Conservation (phyloP, 2,888 invertebrate genomes). For the Xylophagus ater region DNA sequence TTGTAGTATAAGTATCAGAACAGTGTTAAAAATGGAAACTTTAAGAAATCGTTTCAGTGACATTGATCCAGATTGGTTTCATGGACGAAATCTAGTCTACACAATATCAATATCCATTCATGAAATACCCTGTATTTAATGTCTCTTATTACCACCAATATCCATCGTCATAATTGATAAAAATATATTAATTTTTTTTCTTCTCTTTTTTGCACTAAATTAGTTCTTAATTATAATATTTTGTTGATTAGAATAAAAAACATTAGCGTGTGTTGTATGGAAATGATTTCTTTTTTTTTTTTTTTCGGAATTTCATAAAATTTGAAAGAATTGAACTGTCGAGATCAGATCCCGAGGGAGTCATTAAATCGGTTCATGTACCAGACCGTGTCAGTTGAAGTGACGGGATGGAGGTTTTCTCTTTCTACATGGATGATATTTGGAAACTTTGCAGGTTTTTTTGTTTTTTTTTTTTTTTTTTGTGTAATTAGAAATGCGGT, state of each 20-base stretch:
- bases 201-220: constrained; percentile 11
- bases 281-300: constrained; percentile 7
- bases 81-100: too few relatives aligned
- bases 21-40: too few relatives aligned
- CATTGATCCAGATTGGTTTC: too few relatives aligned
- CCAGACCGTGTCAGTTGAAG: constrained; percentile 34
- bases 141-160: too few relatives aligned
- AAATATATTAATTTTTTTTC: background rate
- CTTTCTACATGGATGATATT: constrained; percentile 6
- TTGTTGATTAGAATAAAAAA: background rate
- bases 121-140: too few relatives aligned
- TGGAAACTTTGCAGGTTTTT: constrained; percentile 1
- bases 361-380: constrained; percentile 24
- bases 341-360: constrained; percentile 20
- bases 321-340: constrained; percentile 16
- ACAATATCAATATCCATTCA: too few relatives aligned
- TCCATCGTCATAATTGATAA: too few relatives aligned
- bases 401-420: too few relatives aligned
- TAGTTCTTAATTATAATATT: constrained; percentile 12
- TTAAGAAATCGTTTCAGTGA: too few relatives aligned
- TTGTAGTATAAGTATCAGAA: too few relatives aligned
- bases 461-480: constrained; percentile 4
- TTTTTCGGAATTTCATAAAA: constrained; percentile 4
- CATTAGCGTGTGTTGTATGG: too few relatives aligned
- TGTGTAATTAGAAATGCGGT: background rate